phyloP scores from a whole-genome alignment of 2,113 vertebrate species.

The Puffinus mauretanicus region DNA sequence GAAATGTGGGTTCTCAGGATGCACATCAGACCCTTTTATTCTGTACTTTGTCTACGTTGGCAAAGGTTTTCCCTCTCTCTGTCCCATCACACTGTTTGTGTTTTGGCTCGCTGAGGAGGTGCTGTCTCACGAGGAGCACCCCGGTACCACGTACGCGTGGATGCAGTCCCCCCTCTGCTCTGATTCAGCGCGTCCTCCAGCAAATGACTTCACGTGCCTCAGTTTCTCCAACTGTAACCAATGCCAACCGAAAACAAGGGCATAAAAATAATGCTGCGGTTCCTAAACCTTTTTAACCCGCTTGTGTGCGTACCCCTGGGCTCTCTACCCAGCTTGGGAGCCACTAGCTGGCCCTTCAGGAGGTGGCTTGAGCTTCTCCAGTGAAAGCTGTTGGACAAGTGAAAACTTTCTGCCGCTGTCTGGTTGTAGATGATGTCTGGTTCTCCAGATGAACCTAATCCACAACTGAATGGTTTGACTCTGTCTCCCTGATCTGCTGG shows the following conservation, averaged over 20 bases:
- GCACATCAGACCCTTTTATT: background rate
- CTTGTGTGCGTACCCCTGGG: fast-evolving
- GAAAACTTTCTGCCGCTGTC: background rate
- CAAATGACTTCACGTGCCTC: background rate
- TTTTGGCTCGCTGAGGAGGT: background rate
- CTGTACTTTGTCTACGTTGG: background rate
- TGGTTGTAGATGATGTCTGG: background rate
- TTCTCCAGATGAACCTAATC: background rate
- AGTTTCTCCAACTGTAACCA: background rate
- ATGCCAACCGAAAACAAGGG: background rate
- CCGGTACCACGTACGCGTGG: fast-evolving
- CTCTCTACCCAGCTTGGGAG: background rate
- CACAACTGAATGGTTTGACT: background rate
- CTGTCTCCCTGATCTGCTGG: background rate
- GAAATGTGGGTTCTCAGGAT: background rate
- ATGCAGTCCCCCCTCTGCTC: background rate
- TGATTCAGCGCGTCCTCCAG: background rate
- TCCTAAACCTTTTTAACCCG: background rate
- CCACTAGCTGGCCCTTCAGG: background rate
- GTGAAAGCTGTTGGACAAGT: background rate
- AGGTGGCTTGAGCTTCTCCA: background rate
- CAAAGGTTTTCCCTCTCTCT: background rate
- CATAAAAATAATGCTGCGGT: background rate
- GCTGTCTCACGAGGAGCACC: background rate
- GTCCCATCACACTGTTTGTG: background rate